Conservation (phyloP, 2,113 vertebrate genomes). For the Thunnus maccoyii region DNA sequence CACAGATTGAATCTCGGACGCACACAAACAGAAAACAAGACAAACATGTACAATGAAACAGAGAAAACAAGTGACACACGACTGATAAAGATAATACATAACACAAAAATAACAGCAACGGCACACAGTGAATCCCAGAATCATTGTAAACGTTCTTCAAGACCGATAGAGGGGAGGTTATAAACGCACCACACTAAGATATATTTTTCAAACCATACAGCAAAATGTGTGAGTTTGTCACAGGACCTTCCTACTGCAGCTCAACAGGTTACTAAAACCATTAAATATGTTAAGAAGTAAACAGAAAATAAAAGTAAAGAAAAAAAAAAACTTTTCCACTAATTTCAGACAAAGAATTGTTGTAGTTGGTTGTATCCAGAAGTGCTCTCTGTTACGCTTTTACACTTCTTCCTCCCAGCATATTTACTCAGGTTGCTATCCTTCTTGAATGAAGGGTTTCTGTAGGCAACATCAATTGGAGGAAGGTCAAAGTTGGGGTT, state of each 20-base stretch:
- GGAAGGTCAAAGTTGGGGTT: not conserved
- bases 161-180: not conserved
- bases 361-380: no score
- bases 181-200: not conserved
- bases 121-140: constrained; percentile 11
- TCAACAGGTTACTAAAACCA: constrained; percentile 11
- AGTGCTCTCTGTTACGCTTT: no score
- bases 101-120: constrained; percentile 12
- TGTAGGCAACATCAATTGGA: not conserved
- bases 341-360: no score
- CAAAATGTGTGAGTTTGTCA: not conserved
- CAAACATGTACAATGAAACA: constrained; percentile 44
- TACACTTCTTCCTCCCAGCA: no score
- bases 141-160: constrained; percentile 9
- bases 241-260: not conserved
- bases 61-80: constrained; percentile 36
- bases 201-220: not conserved
- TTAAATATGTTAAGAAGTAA: no score
- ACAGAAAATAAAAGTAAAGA: no score
- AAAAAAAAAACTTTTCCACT: no score
- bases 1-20: constrained; percentile 59
- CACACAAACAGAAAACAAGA: constrained; percentile 42
- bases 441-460: not conserved
- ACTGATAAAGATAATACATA: constrained; percentile 43
- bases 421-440: no score